Base-by-base conservation (phyloP, 2,113 vertebrate species). In the Corydoras sp. region DNA sequence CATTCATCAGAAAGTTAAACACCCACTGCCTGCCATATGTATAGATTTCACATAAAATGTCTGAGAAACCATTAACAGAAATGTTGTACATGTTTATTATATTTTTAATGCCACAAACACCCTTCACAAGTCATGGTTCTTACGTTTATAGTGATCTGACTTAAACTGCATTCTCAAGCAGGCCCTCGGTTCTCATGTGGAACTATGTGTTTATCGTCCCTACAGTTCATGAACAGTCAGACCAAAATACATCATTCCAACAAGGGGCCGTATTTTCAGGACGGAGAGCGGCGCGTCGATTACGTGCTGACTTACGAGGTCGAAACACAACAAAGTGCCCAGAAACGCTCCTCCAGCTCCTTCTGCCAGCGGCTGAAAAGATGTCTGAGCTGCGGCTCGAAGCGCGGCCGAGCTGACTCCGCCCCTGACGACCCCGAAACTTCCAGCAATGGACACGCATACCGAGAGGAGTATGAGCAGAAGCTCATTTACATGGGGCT, bases 301-400 rank as follows among this genome's bases (percentile, higher is more conserved):
- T 98, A 95, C 30, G 91, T 98, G 62, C 83, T 99, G 53, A 91
- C 94, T 0, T 98, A 98, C 85, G 89, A 92, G 0, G 90, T 94
- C 81, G 92, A 94, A 82, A 92, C 93, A 77, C 83, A 91, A 9
- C 79, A 78, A 0, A 69, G 83, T 0, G 76, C 82, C 32, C 84
- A 68, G 13, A 84, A 81, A 0, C 84, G 78, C 4, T 62, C 87
- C 32, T 83, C 88, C 60, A 86, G 81, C 30, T 85, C 63, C 63
- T 81, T 83, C 3, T 74, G 87, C 0, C 10, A 74, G 6, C 80
- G 84, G 5, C 76, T 91, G n/a, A 10, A 31, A 30, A 89, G 79
- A 62, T 90, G 89, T 69, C 74, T 88, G 62, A 82, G 81, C 18
- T 65, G 76, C 11, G 15, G 24, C 71, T 68, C 69, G 49, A 85